A percentile compares a stretch with the other conserved stretches of the same genome.
Conservation (phyloP, 1,140 invertebrate species). For the Ceratitis capitata region DNA sequence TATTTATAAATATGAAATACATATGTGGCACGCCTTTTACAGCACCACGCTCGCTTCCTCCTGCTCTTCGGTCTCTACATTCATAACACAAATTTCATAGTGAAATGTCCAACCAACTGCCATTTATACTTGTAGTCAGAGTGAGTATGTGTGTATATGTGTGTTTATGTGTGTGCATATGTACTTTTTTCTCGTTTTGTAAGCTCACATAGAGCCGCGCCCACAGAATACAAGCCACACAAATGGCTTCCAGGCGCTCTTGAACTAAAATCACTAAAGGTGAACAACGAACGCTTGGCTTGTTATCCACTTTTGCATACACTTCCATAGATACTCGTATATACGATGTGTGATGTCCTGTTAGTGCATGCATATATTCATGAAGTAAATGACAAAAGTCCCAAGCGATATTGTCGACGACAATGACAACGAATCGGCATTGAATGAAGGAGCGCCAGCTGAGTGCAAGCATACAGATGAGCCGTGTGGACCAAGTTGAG, state of each 20-base stretch:
- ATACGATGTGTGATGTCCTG: background rate
- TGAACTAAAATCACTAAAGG: conserved; percentile 32
- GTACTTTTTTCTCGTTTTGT: background rate
- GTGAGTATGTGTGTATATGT: background rate
- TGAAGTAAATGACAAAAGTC: conserved; percentile 37
- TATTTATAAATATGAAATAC: no score
- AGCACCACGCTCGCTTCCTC: background rate
- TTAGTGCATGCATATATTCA: conserved; percentile 26
- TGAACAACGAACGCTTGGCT: conserved; percentile 23
- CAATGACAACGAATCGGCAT: conserved; percentile 18
- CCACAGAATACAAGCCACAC: conserved; percentile 26
- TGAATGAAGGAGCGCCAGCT: background rate
- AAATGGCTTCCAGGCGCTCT: conserved; percentile 25
- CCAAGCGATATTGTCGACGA: conserved; percentile 19
- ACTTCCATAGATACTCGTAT: background rate
- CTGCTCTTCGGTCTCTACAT: background rate
- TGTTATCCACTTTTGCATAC: background rate
- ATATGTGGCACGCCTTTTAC: background rate
- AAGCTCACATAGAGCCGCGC: background rate
- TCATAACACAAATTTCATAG: conserved; percentile 25
- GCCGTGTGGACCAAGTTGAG: background rate
- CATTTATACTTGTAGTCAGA: background rate
- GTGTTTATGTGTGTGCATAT: background rate
- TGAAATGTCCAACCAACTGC: conserved; percentile 31
- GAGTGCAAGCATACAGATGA: no score